Evolutionary conservation across 2,113 vertebrate genomes (phyloP).

Genomic region (Caloenas nicobarica): DNA sequence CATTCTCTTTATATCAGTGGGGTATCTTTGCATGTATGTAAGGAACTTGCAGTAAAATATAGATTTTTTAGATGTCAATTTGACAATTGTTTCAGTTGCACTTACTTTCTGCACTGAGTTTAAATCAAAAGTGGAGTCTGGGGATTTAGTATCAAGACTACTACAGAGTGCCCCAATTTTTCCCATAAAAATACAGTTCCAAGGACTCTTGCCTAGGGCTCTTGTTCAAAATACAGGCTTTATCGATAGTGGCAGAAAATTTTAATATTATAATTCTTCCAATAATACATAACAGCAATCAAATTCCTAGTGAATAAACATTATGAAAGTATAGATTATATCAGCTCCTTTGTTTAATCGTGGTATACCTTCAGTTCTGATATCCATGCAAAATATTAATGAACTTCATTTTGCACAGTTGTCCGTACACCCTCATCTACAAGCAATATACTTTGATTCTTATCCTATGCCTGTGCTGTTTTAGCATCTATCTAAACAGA

Average conservation of each 20-base stretch:
- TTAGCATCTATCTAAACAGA: background rate
- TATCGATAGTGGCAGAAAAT: background rate
- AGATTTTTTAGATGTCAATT: background rate
- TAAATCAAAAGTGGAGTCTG: background rate
- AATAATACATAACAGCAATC: background rate
- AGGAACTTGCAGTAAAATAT: background rate
- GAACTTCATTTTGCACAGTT: background rate
- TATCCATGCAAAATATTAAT: background rate
- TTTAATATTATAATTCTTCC: background rate
- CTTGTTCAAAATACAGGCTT: background rate
- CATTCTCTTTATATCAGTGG: background rate
- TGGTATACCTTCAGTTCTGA: background rate
- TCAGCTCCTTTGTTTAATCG: background rate
- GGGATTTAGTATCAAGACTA: conserved; percentile 1
- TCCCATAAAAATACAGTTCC: background rate
- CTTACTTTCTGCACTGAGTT: background rate
- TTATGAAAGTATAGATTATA: background rate
- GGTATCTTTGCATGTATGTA: background rate
- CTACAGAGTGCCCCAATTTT: background rate
- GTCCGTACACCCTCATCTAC: background rate
- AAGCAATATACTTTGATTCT: background rate
- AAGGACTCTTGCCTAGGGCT: background rate
- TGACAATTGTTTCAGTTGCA: background rate
- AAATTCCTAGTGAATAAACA: background rate
- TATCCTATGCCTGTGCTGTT: background rate